Base-by-base conservation (phyloP, 2,797 vertebrate genomes). In the Geotrypetes seraphini region DNA sequence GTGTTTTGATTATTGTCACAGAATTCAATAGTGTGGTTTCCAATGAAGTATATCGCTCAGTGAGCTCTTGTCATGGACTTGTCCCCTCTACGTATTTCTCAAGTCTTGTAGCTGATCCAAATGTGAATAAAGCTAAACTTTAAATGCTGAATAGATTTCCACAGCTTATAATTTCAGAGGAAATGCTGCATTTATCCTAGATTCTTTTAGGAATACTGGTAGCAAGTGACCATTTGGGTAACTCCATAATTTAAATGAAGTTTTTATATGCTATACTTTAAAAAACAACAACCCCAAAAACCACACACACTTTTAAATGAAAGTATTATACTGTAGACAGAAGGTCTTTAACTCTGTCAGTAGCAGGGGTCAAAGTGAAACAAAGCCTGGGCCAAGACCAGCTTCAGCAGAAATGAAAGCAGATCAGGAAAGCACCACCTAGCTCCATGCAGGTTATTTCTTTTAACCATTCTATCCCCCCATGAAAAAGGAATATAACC, bases 21-120 rank as follows among this genome's bases (percentile, higher is more conserved):
- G n/a, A n/a, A n/a, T n/a, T n/a, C n/a, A n/a, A n/a, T n/a, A n/a
- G n/a, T n/a, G n/a, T n/a, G n/a, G n/a, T n/a, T n/a, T n/a, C n/a
- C n/a, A n/a, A n/a, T n/a, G n/a, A n/a, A n/a, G n/a, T n/a, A n/a
- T n/a, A n/a, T n/a, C n/a, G n/a, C n/a, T n/a, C n/a, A n/a, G n/a
- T n/a, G n/a, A n/a, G n/a, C n/a, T n/a, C n/a, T n/a, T n/a, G n/a
- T n/a, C n/a, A n/a, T n/a, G n/a, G n/a, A n/a, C n/a, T n/a, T n/a
- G n/a, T n/a, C n/a, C n/a, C n/a, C n/a, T 88, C 94, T 84, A 95
- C 96, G 96, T 94, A 89, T 90, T 96, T 95, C 84, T 87, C 63
- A 88, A 89, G 85, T 89, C 86, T 85, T 85, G 85, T 84, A 87
- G 79, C 88, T 86, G 89, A 92, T 89, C 86, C 87, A 66, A 59